Evolutionary conservation across 2,113 vertebrate genomes (phyloP).

Genomic region (Catharus bicknelli): DNA sequence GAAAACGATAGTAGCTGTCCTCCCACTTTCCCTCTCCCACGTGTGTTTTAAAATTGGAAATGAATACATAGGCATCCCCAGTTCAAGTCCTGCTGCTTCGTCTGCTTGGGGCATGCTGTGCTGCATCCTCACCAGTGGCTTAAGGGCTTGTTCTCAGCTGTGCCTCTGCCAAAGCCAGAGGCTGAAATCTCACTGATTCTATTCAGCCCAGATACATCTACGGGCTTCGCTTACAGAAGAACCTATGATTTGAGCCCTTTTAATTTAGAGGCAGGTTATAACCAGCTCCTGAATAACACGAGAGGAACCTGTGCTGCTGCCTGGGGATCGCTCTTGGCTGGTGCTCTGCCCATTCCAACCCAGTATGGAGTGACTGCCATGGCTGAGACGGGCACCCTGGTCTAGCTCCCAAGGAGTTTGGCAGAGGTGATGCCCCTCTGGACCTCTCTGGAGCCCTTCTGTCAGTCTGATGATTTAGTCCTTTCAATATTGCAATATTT

Average conservation of each 20-base stretch:
- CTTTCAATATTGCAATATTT: neutral
- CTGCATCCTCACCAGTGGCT: neutral
- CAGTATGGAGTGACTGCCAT: fast-evolving
- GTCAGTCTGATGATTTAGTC: neutral
- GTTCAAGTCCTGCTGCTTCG: neutral
- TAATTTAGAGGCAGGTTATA: neutral
- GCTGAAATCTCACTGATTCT: neutral
- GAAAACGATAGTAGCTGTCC: slow-evolving; percentile 31
- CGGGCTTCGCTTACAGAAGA: neutral
- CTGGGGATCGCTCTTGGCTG: neutral
- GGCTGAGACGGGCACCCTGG: neutral
- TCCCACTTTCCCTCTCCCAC: slow-evolving; percentile 5
- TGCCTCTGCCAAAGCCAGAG: neutral
- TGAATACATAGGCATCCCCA: neutral
- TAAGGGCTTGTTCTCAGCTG: neutral
- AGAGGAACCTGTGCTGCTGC: neutral
- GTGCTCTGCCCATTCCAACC: neutral
- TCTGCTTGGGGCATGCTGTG: neutral
- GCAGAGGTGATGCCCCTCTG: neutral
- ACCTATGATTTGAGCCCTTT: neutral
- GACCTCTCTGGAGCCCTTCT: neutral
- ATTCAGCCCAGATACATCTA: neutral
- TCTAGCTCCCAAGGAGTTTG: neutral
- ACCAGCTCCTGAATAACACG: neutral
- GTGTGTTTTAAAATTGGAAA: slow-evolving; percentile 23